Conservation (phyloP, 2,888 invertebrate genomes). For the Orchesellides sinensis region DNA sequence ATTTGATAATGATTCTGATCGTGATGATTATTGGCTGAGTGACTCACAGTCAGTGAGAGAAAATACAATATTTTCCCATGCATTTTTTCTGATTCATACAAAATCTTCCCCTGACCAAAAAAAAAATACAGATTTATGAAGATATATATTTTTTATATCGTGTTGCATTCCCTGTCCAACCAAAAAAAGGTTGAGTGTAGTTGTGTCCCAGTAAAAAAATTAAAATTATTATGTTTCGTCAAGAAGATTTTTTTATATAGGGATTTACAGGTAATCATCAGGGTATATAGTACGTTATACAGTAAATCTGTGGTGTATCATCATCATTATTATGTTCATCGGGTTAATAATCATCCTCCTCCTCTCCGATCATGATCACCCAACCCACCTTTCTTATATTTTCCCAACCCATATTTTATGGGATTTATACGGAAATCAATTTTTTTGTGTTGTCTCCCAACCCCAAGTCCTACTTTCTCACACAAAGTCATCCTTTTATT, state of each 20-base stretch:
- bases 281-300: no score
- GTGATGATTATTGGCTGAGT: conserved; percentile 12
- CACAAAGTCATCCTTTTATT: no score
- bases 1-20: no score
- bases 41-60: conserved; percentile 13
- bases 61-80: not conserved
- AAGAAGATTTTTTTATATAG: not conserved
- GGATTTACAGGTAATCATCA: conserved; percentile 39
- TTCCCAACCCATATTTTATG: conserved; percentile 45
- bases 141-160: no score
- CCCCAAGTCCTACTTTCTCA: conserved; percentile 27
- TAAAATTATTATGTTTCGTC: no score
- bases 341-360: conserved; percentile 48
- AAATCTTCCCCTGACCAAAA: not conserved
- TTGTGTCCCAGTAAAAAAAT: no score
- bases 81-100: not conserved
- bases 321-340: conserved; percentile 6
- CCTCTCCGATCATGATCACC: conserved; percentile 58
- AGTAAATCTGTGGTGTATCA: no score
- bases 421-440: conserved; percentile 62
- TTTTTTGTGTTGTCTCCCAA: conserved; percentile 13
- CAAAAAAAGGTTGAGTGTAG: no score
- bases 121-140: no score
- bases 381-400: conserved; percentile 48
- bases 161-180: no score